Percentiles rank a stretch among this genome's conserved stretches.
Conservation (phyloP, 2,797 vertebrate species). For the Eremophila alpestris region DNA sequence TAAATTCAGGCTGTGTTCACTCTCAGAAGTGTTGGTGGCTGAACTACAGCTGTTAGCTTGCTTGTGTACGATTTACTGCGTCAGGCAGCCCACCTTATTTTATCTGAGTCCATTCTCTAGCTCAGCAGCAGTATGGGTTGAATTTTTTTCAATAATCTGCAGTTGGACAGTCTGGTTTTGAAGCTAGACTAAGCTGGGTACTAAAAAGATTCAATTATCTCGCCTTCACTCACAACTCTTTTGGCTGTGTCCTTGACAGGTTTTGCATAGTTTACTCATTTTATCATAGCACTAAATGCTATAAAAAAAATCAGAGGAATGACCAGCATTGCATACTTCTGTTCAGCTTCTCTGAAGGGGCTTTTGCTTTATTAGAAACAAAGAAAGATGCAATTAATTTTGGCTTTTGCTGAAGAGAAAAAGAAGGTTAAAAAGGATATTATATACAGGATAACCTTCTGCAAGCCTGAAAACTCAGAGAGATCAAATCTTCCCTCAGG, state of each 20-base stretch:
- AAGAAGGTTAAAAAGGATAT: background rate
- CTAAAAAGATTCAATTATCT: background rate
- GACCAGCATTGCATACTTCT: background rate
- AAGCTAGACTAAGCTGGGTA: background rate
- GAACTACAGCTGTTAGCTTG: background rate
- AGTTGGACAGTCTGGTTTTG: background rate
- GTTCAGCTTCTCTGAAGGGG: background rate
- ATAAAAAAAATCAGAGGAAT: background rate
- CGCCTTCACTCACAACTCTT: background rate
- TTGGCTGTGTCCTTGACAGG: background rate
- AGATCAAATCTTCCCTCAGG: background rate
- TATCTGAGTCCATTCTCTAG: background rate
- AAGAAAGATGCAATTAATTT: background rate
- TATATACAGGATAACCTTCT: background rate
- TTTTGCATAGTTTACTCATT: background rate
- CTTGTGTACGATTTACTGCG: background rate
- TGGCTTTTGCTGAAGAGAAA: background rate
- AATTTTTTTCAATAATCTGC: background rate
- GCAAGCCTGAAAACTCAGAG: background rate
- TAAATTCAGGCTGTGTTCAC: background rate
- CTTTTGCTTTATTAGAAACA: background rate
- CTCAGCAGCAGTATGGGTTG: background rate
- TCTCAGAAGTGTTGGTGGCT: background rate
- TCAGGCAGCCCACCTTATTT: background rate
- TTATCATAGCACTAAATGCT: background rate